Conservation (phyloP, 2,888 invertebrate genomes). For the Drosophila kanekoi region DNA sequence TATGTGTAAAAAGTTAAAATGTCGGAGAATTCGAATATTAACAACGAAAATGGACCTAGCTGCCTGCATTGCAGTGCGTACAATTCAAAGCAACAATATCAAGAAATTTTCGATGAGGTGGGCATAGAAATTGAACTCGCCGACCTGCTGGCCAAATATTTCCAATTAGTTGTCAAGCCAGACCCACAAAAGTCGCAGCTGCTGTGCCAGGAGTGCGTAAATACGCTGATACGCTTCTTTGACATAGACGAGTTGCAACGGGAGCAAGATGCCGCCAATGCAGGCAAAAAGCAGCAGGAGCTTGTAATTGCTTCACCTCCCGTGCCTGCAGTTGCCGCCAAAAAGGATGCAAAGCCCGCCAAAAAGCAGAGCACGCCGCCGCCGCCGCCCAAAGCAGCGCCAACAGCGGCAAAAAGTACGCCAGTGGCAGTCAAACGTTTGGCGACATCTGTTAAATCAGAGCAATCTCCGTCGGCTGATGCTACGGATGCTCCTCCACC, state of each 20-base stretch:
- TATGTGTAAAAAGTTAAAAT: slow-evolving; percentile 73
- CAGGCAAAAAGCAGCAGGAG: not conserved
- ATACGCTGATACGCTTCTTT: slow-evolving; percentile 75
- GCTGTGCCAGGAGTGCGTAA: slow-evolving; percentile 77
- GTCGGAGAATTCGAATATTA: slow-evolving; percentile 62
- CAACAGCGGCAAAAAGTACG: not conserved
- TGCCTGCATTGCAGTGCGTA: slow-evolving; percentile 74
- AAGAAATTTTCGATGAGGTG: slow-evolving; percentile 82
- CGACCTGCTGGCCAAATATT: slow-evolving; percentile 70
- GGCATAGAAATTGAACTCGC: slow-evolving; percentile 79
- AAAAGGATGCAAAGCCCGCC: not conserved
- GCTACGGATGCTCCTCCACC: not conserved
- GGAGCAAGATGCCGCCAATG: slow-evolving; percentile 43
- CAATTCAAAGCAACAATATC: slow-evolving; percentile 66
- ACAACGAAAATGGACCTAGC: slow-evolving; percentile 36
- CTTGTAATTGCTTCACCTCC: no score
- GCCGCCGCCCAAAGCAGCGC: not conserved
- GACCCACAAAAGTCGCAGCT: slow-evolving; percentile 52
- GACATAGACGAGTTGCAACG: slow-evolving; percentile 75
- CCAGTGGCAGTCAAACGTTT: not conserved
- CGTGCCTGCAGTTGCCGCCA: not conserved
- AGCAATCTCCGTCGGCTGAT: not conserved
- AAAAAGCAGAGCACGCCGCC: slow-evolving; percentile 2
- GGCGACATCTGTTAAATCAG: not conserved
- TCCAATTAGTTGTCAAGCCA: slow-evolving; percentile 57